Conservation (phyloP, 2,113 vertebrate genomes). For the Genyomyrus donnyi region DNA sequence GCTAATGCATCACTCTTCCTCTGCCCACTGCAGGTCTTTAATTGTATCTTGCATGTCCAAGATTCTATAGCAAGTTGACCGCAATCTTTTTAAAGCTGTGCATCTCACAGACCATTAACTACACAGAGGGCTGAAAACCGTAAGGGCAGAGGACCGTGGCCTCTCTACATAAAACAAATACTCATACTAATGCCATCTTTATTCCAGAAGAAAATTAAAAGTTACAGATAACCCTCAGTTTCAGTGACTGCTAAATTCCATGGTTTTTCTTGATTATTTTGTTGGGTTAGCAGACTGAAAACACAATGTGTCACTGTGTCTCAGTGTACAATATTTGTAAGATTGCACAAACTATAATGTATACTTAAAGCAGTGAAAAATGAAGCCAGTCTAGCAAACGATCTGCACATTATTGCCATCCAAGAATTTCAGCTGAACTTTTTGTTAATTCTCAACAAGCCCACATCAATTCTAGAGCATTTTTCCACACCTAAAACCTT, state of each 20-base stretch:
- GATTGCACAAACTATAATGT: not conserved
- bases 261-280: constrained; percentile 57
- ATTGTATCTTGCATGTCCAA: not conserved
- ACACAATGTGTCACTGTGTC: not conserved
- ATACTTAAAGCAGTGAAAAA: not conserved
- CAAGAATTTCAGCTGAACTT: not conserved
- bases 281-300: constrained; percentile 18
- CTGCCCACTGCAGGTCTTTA: not conserved
- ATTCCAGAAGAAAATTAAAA: constrained; percentile 56
- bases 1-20: not conserved
- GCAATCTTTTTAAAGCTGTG: not conserved
- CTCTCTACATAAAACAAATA: constrained; percentile 46
- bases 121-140: not conserved
- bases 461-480: not conserved
- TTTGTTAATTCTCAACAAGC: not conserved
- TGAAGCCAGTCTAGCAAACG: not conserved
- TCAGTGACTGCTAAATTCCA: constrained; percentile 41
- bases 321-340: constrained; percentile 20
- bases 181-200: constrained; percentile 46
- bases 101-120: not conserved
- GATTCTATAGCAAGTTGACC: not conserved
- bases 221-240: constrained; percentile 59
- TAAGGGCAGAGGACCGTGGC: constrained; percentile 13
- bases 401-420: not conserved
- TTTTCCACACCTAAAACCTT: not conserved